Evolutionary conservation across 1,140 invertebrate genomes (phyloP), one percentile per base, ranked within the genome.

Genomic region (Aphelenchoides avenae): DNA sequence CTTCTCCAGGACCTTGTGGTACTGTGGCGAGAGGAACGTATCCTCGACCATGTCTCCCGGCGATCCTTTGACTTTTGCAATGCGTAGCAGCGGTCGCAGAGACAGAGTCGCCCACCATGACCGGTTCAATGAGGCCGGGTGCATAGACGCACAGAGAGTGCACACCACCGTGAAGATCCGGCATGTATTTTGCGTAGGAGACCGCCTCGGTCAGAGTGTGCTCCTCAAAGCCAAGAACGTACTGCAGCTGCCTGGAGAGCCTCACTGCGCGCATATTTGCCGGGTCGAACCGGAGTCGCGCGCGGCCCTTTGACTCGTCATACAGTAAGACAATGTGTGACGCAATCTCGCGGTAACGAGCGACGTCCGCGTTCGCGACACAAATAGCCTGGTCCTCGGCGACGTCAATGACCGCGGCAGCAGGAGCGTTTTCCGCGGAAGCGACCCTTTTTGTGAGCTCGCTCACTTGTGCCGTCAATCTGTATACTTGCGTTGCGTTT

Each of bases 71-170:
- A 52, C 50, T 11, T 53, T 51, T 11, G 27, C 50, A 11, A 52
- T 57, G 11, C 52, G 55, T 7, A 54, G 24, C 27, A 54, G 27
- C 6, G 52, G 52, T 11, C n/a, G n/a, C n/a, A n/a, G 52, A 11
- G 7, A 13, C 15, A n/a, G 47, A 61, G 27, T 54, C 58, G 27
- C 52, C 52, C 13, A 54, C 36, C 11, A 7, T 11, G 11, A 49
- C 42, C 7, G 47, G 52, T 59, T 54, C 52, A 11, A 54, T 49
- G 6, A 54, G 55, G 7, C 42, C 42, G 7, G 52, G 52, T 15
- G 58, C 53, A 29, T 54, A 54, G 9, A 54, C 42, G 26, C 42
- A 62, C 20, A 54, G 41, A 43, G 41, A 20, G 30, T 43, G 41
- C 7, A 43, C 15, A 7, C 41, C 41, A 7, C 41, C 41, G 7